Evolutionary conservation across 2,797 vertebrate genomes (phyloP).

Genomic region (Cyclura pinguis): DNA sequence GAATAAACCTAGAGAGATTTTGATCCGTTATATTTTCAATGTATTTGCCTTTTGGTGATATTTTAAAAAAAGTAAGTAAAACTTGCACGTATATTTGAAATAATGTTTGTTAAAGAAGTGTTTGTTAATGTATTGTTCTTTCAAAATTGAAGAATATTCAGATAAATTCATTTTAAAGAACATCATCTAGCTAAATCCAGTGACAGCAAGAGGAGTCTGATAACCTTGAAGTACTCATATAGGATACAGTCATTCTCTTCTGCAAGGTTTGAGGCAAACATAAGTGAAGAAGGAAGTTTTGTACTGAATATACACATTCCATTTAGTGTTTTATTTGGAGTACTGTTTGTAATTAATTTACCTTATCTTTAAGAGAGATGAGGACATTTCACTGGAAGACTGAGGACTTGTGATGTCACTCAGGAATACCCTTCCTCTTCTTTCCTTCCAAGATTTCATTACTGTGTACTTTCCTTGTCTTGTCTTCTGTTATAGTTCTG

Average conservation of each 20-base stretch:
- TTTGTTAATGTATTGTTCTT: background rate
- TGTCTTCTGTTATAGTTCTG: too few relatives aligned
- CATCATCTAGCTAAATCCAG: slow-evolving; percentile 17
- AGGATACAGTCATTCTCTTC: slow-evolving; percentile 63
- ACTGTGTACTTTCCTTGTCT: too few relatives aligned
- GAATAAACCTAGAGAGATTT: too few relatives aligned
- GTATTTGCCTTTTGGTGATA: background rate
- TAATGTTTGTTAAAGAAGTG: background rate
- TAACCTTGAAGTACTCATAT: slow-evolving; percentile 63
- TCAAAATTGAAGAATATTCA: background rate
- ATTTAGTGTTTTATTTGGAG: too few relatives aligned
- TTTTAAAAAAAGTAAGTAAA: background rate
- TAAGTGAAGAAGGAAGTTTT: slow-evolving; percentile 44
- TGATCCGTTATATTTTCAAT: background rate
- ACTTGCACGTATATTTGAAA: background rate
- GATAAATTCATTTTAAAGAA: background rate
- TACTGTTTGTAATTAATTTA: too few relatives aligned
- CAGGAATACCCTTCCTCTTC: too few relatives aligned
- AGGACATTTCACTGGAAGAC: too few relatives aligned
- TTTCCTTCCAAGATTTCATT: too few relatives aligned
- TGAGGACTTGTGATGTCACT: too few relatives aligned
- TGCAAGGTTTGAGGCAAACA: slow-evolving; percentile 55
- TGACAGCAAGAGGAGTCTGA: background rate
- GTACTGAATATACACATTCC: too few relatives aligned
- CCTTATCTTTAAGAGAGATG: too few relatives aligned